Evolutionary conservation across 2,888 invertebrate species (phyloP), one percentile per base, ranked within the genome.

Genomic region (Escarpia spicata): DNA sequence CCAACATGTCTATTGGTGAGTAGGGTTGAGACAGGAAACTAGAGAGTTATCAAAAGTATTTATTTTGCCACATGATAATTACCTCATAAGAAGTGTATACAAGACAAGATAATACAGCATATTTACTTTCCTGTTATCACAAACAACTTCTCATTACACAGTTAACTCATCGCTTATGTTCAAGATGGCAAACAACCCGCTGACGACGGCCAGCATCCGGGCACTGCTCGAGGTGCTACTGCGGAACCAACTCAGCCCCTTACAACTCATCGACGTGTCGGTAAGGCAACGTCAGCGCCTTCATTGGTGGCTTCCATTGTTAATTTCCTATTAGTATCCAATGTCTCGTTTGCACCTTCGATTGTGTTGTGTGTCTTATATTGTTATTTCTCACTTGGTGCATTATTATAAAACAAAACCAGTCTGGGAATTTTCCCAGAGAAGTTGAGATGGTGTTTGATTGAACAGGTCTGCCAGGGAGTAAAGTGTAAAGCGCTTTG

Each of bases 181-280:
- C 19, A 90, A 93, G 93, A 89, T 93, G 43, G 92, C 93, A 2
- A 92, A 93, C 52, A 93, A 93, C 89, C 92, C 93, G 19, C 43
- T 93, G 92, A 93, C 93, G 19, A 93, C 93, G 9, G 93, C 60
- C 45, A 92, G 90, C 43, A 92, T 91, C 45, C 45, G 90, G 19
- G 58, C 91, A 12, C 31, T 93, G 26, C 91, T 93, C 90, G 90
- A n/a, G 43, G 92, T 91, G 26, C 12, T 93, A 9, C 44, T 91
- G 44, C 45, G 52, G 10, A 92, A 92, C 90, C 58, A 91, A 52
- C 12, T 75, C 60, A 89, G 45, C 43, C 37, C 92, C 31, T 58
- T 92, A 26, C 44, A 90, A 37, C 90, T 90, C 26, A 60, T 92
- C 19, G 92, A 92, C 52, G 92, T 92, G 92, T 92, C 92, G 43